Evolutionary conservation across 2,113 vertebrate species (phyloP).

Genomic region (Epinephelus lanceolatus): DNA sequence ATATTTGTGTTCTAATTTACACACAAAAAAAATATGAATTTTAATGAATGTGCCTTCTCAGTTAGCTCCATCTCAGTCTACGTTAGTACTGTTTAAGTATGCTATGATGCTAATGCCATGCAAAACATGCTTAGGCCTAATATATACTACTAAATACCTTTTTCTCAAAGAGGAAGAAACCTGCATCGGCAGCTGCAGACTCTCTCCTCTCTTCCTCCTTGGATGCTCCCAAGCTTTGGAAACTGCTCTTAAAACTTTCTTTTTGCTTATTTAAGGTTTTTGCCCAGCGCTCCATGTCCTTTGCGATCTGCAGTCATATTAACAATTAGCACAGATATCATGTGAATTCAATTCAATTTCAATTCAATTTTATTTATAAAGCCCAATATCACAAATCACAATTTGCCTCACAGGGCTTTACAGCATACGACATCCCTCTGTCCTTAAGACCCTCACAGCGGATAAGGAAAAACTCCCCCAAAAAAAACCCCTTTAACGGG

Average conservation of each 20-base stretch:
- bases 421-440: too few species aligned
- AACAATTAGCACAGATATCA: neutral
- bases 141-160: constrained; percentile 84
- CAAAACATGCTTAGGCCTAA: neutral
- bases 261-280: constrained; percentile 98
- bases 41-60: neutral
- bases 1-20: neutral
- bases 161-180: constrained; percentile 95
- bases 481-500: too few species aligned
- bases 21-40: neutral
- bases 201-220: constrained; percentile 92
- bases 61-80: neutral
- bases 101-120: neutral
- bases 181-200: constrained; percentile 94
- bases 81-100: neutral
- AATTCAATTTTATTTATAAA: too few species aligned
- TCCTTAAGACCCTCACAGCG: too few species aligned
- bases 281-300: constrained; percentile 98
- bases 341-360: too few species aligned
- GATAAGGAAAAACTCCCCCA: too few species aligned
- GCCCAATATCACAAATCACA: too few species aligned
- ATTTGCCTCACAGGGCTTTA: too few species aligned
- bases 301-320: constrained; percentile 89
- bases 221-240: constrained; percentile 82
- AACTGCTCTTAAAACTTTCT: constrained; percentile 92